These are phyloP conservation scores for Ephialtes manifestator DNA, from an alignment of 2,888 invertebrate genomes.

Conservation along the genomic window DNA sequence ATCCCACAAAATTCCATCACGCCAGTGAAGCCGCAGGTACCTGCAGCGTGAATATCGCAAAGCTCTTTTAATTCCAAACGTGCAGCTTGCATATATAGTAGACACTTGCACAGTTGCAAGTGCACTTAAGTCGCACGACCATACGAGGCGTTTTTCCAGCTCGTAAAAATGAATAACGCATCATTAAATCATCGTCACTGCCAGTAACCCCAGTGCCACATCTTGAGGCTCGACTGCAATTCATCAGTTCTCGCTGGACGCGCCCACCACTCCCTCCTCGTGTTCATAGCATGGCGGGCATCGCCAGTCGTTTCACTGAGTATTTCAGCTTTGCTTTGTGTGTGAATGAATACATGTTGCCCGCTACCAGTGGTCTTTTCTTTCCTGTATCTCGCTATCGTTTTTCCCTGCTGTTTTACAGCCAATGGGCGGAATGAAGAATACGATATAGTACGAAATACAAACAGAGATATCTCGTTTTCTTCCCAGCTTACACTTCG, in stretches of 20 bases:
- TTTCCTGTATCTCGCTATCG: neutral
- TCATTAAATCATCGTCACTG: slow-evolving; percentile 72
- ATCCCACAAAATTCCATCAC: slow-evolving; percentile 45
- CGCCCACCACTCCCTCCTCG: slow-evolving; percentile 63
- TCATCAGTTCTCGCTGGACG: slow-evolving; percentile 69
- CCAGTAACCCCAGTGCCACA: slow-evolving; percentile 49
- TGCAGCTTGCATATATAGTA: neutral
- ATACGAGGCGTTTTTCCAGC: slow-evolving; percentile 49
- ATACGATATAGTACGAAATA: slow-evolving; percentile 37
- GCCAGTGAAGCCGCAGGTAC: slow-evolving; percentile 37
- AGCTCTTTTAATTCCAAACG: slow-evolving; percentile 17
- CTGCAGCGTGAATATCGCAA: slow-evolving; percentile 40
- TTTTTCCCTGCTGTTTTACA: slow-evolving; percentile 17
- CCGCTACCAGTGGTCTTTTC: slow-evolving; percentile 28
- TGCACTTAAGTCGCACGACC: slow-evolving; percentile 35
- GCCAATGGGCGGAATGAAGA: slow-evolving; percentile 1
- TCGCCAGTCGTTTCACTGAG: slow-evolving; percentile 15
- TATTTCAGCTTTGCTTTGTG: slow-evolving; percentile 35
- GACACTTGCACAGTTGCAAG: slow-evolving; percentile 30
- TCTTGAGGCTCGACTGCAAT: slow-evolving; percentile 64
- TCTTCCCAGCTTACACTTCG: slow-evolving; percentile 55
- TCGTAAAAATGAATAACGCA: slow-evolving; percentile 73
- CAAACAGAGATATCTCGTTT: slow-evolving; percentile 50
- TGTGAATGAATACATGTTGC: slow-evolving; percentile 41
- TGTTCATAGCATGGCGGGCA: slow-evolving; percentile 20